Evolutionary conservation across 2,113 vertebrate species (phyloP).

Genomic region (Esox niger): DNA sequence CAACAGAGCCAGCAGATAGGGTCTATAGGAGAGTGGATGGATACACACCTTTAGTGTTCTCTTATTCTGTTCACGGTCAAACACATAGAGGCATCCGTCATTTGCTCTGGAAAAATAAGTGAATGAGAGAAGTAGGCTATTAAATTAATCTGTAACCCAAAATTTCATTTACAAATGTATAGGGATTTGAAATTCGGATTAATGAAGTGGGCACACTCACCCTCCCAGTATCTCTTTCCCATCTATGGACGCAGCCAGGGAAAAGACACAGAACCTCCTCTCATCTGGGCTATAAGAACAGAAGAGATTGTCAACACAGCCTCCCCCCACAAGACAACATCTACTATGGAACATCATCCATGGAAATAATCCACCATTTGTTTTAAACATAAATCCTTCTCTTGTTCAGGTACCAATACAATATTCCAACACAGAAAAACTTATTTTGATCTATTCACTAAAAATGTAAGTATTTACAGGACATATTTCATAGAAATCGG

Average conservation of each 20-base stretch:
- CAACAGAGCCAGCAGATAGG: background rate
- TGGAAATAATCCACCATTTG: too few relatives aligned
- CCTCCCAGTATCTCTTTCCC: constrained; percentile 88
- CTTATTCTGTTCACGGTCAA: constrained; percentile 86
- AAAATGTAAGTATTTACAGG: too few relatives aligned
- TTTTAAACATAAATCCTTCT: too few relatives aligned
- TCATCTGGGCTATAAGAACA: constrained; percentile 80
- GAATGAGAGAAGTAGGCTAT: background rate
- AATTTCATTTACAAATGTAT: too few relatives aligned
- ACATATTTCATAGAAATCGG: too few relatives aligned
- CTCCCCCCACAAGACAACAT: background rate
- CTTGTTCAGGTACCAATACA: too few relatives aligned
- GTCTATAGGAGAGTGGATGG: background rate
- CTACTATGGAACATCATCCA: too few relatives aligned
- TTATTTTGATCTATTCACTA: too few relatives aligned
- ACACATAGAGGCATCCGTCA: constrained; percentile 88
- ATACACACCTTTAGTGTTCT: constrained; percentile 80
- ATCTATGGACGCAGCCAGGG: constrained; percentile 84
- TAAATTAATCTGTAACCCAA: too few relatives aligned
- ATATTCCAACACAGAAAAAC: too few relatives aligned
- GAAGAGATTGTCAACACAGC: constrained; percentile 3
- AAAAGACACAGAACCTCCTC: constrained; percentile 90
- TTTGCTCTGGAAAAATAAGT: constrained; percentile 76
- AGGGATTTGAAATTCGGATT: constrained; percentile 25
- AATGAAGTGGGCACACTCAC: constrained; percentile 64